Evolutionary conservation across 2,888 invertebrate species (phyloP), one percentile per base, ranked within the genome.

Genomic region (Xestia xanthographa): DNA sequence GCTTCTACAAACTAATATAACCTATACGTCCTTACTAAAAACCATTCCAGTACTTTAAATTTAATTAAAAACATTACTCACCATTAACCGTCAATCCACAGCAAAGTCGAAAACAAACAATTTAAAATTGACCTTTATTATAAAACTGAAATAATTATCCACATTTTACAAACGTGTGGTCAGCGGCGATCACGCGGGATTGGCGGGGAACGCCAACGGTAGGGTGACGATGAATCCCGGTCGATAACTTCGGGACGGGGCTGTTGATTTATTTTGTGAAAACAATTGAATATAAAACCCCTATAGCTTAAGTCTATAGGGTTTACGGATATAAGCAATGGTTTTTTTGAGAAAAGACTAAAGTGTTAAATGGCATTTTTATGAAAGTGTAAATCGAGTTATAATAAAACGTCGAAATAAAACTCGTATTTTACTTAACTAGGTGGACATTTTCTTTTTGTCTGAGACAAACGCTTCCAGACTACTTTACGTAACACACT

Each of bases 131-230:
- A 14, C 73, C 69, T 84, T 81, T 72, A 63, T 77, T 73, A 79
- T 77, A 80, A 77, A 79, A 82, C 75, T 69, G 72, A 87, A 91
- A 91, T 91, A 87, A 88, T 88, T 86, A 84, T 83, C 86, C 80
- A 68, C 85, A 85, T 86, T 86, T 88, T 86, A 84, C 89, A 86
- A 89, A 89, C 89, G 87, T 89, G 90, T 88, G 91, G 90, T 87
- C 85, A 88, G 72, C 85, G 89, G 86, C 86, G 89, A 86, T 89
- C 90, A 87, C 86, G 88, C 88, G 75, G 87, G 88, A 89, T 88
- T 88, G 90, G 87, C 87, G 80, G 86, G 87, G 86, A 87, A 77
- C 82, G 86, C 88, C 86, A 81, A 77, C 86, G 69, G 68, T 84
- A 78, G 81, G 80, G 88, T 85, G 82, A 82, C 90, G 73, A 87